These are phyloP conservation scores for Ylistrum balloti DNA, from an alignment of 1,140 invertebrate genomes.

Conservation along the genomic window DNA sequence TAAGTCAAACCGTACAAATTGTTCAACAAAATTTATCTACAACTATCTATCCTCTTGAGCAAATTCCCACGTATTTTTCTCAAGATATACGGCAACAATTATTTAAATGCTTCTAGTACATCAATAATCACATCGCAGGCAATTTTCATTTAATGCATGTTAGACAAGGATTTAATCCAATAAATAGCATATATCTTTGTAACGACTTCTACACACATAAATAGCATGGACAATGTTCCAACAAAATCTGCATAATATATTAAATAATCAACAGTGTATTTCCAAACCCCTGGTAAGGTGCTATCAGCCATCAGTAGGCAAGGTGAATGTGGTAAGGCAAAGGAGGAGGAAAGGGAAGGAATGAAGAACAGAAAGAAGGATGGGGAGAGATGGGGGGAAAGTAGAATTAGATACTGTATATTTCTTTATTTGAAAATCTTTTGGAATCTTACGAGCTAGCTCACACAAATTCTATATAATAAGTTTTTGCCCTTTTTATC, in stretches of 20 bases:
- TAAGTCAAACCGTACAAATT: not conserved
- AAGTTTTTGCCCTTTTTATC: too few species aligned
- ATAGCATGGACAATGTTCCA: not conserved
- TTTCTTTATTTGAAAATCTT: too few species aligned
- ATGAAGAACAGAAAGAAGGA: not conserved
- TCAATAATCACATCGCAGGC: not conserved
- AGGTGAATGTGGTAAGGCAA: not conserved
- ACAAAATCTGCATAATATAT: not conserved
- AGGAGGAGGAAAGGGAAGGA: not conserved
- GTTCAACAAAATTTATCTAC: not conserved
- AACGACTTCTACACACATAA: not conserved
- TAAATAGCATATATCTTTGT: not conserved
- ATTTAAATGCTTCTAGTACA: not conserved
- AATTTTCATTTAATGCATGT: too few species aligned
- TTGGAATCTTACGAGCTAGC: too few species aligned
- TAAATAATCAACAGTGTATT: not conserved
- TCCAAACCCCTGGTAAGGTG: not conserved
- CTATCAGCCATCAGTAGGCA: not conserved
- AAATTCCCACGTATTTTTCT: not conserved
- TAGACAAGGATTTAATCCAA: not conserved
- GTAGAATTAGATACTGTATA: too few species aligned
- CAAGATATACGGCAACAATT: not conserved
- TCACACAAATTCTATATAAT: too few species aligned
- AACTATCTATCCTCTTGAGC: not conserved
- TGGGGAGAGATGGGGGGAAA: not conserved